Conservation (phyloP, 2,113 vertebrate genomes). For the Artemisiospiza belli region DNA sequence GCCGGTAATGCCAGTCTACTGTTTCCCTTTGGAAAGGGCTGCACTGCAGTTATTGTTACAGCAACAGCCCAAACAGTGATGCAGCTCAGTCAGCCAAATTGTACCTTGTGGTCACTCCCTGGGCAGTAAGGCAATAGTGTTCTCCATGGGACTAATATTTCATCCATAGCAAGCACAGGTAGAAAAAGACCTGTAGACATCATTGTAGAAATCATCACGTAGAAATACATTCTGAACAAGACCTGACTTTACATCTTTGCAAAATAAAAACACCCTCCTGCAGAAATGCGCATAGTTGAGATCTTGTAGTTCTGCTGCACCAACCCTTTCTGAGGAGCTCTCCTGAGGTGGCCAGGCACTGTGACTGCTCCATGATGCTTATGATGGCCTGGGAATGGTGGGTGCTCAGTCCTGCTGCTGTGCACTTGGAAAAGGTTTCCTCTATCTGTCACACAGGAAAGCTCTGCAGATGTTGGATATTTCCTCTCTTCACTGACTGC, state of each 20-base stretch:
- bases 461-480: neutral
- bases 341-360: neutral
- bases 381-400: neutral
- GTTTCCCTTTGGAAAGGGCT: neutral
- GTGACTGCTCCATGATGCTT: fast-evolving
- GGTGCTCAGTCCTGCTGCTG: neutral
- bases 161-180: neutral
- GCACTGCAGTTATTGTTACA: neutral
- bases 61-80: neutral
- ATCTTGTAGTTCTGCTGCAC: neutral
- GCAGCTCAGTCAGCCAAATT: neutral
- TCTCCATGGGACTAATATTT: neutral
- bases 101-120: neutral
- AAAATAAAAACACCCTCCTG: neutral
- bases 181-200: neutral
- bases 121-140: neutral
- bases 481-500: neutral
- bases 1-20: too few relatives aligned
- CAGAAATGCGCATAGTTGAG: neutral
- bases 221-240: neutral
- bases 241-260: neutral
- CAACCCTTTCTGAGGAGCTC: neutral
- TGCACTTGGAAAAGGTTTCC: neutral
- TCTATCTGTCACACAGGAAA: neutral
- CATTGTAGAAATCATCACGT: neutral